Evolutionary conservation across 1,140 invertebrate genomes (phyloP).

Genomic region (Drosophila ironensis): DNA sequence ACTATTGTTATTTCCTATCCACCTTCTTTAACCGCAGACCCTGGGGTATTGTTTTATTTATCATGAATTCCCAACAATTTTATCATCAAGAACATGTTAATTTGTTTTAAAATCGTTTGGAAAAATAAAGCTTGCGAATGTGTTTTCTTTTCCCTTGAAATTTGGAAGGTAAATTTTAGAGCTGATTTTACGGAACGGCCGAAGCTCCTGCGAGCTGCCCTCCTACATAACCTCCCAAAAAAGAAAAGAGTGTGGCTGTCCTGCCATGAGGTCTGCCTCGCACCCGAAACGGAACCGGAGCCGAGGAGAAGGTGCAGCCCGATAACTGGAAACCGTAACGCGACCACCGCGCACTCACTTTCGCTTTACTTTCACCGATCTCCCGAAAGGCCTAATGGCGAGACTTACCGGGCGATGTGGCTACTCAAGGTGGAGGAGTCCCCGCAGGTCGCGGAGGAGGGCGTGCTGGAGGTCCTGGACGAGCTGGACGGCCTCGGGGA

Average conservation of each 20-base stretch:
- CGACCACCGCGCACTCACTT: slow-evolving; percentile 16
- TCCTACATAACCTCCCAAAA: slow-evolving; percentile 48
- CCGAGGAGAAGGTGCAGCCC: background rate
- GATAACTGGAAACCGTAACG: slow-evolving; percentile 18
- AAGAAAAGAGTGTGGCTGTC: background rate
- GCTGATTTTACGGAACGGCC: too few species aligned
- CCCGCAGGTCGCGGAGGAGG: slow-evolving; percentile 65
- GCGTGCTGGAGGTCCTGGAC: slow-evolving; percentile 68
- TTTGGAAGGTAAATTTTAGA: too few species aligned
- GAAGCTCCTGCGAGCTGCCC: background rate
- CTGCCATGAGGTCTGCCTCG: slow-evolving; percentile 41
- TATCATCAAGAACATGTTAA: too few species aligned
- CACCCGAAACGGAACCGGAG: slow-evolving; percentile 1
- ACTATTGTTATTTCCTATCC: too few species aligned
- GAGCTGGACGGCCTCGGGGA: slow-evolving; percentile 67
- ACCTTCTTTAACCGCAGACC: too few species aligned
- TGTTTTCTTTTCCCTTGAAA: too few species aligned
- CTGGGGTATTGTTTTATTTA: too few species aligned
- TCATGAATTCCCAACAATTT: too few species aligned
- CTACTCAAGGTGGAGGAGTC: slow-evolving; percentile 60
- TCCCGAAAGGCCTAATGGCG: background rate
- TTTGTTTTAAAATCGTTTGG: too few species aligned
- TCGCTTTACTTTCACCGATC: slow-evolving; percentile 21
- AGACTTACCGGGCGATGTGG: slow-evolving; percentile 53
- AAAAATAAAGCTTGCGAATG: too few species aligned